Conservation (phyloP, 2,888 invertebrate species). For the Panzeria rudis region DNA sequence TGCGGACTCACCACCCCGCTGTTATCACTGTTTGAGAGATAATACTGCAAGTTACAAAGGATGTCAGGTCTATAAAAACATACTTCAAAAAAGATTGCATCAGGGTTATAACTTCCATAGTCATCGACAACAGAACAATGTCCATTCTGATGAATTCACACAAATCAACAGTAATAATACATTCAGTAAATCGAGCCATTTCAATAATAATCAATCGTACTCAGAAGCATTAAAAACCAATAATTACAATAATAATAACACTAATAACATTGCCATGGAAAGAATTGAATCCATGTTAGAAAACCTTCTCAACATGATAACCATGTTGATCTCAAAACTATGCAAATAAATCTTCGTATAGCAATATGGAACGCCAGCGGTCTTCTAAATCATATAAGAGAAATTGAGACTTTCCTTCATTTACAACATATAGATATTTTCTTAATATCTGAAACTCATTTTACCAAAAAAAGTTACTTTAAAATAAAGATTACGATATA, state of each 20-base stretch:
- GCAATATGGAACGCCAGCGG: constrained; percentile 32
- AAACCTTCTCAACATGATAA: constrained; percentile 16
- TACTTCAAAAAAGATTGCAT: constrained; percentile 14
- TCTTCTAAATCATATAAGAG: constrained; percentile 23
- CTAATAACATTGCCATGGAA: constrained; percentile 4
- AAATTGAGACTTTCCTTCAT: constrained; percentile 30
- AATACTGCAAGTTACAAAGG: constrained; percentile 18
- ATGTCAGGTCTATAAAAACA: constrained; percentile 2
- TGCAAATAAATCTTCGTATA: constrained; percentile 7
- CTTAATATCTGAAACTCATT: constrained; percentile 18
- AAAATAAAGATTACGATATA: constrained; percentile 17
- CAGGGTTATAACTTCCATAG: neutral
- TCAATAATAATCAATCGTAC: neutral
- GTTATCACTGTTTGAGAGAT: constrained; percentile 6
- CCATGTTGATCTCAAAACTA: constrained; percentile 11
- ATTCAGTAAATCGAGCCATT: neutral
- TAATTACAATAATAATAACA: constrained; percentile 5
- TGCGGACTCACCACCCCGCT: neutral
- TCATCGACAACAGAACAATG: neutral
- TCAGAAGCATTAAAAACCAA: neutral
- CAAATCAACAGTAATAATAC: neutral
- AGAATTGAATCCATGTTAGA: constrained; percentile 18
- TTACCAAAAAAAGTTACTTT: constrained; percentile 8
- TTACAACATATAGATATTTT: constrained; percentile 11
- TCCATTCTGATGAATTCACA: neutral